Evolutionary conservation across 2,113 vertebrate species (phyloP).

Genomic region (Ploceus nigricollis): DNA sequence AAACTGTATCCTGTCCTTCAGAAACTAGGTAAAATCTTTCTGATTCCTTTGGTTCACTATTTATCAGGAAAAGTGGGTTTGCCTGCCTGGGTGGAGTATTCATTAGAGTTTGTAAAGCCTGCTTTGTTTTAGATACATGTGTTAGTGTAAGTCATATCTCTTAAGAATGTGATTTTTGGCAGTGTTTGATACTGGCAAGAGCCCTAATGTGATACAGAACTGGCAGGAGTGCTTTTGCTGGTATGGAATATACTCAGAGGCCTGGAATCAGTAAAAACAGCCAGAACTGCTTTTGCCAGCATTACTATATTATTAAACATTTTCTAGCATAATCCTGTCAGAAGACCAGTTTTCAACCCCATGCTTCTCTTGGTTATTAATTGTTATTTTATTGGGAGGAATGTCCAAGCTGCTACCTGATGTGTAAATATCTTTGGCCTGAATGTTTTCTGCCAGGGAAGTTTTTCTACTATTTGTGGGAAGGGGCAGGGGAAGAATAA

Average conservation of each 20-base stretch:
- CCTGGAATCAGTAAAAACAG: background rate
- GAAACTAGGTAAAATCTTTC: background rate
- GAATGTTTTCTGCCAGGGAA: background rate
- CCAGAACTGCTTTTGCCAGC: background rate
- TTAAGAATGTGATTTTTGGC: constrained; percentile 32
- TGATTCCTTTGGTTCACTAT: background rate
- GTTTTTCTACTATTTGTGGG: background rate
- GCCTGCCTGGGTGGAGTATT: background rate
- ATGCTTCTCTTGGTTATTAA: background rate
- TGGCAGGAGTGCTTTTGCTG: background rate
- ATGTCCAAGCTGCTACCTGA: background rate
- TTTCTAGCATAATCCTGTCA: background rate
- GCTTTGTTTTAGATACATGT: background rate
- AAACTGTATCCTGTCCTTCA: background rate
- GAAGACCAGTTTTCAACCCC: background rate
- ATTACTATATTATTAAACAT: background rate
- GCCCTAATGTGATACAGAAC: background rate
- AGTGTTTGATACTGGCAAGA: background rate
- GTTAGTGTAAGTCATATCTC: background rate
- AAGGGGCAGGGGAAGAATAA: background rate
- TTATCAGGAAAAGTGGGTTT: background rate
- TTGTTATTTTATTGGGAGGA: background rate
- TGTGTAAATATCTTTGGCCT: background rate
- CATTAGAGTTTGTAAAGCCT: background rate
- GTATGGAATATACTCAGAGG: background rate